These are phyloP conservation scores for Tipula helvola DNA, from an alignment of 2,888 invertebrate genomes.

Conservation along the genomic window DNA sequence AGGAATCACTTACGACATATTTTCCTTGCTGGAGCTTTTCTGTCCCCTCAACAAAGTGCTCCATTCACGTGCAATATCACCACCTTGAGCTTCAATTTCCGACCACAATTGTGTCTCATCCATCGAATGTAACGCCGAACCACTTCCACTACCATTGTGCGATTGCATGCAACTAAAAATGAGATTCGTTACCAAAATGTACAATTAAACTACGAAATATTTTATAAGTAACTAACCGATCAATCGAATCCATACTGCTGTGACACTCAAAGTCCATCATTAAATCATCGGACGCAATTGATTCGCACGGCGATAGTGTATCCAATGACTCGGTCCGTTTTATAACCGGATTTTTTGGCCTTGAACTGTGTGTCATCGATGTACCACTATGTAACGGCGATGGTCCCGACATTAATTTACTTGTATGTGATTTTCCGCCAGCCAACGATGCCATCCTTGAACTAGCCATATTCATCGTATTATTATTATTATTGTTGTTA, in stretches of 20 bases:
- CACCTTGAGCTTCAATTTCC: slow-evolving; percentile 39
- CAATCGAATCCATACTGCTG: slow-evolving; percentile 35
- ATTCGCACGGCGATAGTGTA: slow-evolving; percentile 70
- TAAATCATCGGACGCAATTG: slow-evolving; percentile 74
- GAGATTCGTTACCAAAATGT: too few species aligned
- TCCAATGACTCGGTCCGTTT: slow-evolving; percentile 61
- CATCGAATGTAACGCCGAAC: slow-evolving; percentile 40
- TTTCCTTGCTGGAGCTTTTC: slow-evolving; percentile 29
- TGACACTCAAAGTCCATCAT: slow-evolving; percentile 70
- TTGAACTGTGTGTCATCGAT: slow-evolving; percentile 28
- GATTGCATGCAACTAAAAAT: slow-evolving; percentile 25
- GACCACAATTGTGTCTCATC: slow-evolving; percentile 40
- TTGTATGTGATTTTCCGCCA: slow-evolving; percentile 25
- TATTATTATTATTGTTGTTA: not conserved
- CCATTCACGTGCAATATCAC: slow-evolving; percentile 43
- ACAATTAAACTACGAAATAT: not conserved
- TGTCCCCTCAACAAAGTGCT: slow-evolving; percentile 39
- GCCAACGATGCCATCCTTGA: not conserved
- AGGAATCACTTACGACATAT: slow-evolving; percentile 23
- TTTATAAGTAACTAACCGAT: slow-evolving; percentile 21
- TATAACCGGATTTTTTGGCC: slow-evolving; percentile 33
- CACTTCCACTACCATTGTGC: slow-evolving; percentile 26
- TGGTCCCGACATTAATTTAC: slow-evolving; percentile 20
- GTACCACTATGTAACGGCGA: slow-evolving; percentile 21
- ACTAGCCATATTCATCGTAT: not conserved